Base-by-base conservation (phyloP, 2,888 invertebrate genomes). In the Habroteleia sp. region DNA sequence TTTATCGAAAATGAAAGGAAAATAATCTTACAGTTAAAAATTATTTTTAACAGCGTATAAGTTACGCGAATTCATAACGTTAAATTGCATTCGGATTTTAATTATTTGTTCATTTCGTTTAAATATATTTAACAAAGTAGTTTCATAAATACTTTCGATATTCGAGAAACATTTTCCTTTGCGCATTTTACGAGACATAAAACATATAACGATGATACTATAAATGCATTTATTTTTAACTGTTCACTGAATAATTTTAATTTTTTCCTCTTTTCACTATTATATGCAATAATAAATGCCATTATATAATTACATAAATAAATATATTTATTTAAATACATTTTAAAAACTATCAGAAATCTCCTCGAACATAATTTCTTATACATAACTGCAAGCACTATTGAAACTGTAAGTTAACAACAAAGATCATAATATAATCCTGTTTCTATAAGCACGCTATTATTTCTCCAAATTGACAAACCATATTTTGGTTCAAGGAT, bases 81-180 rank as follows among this genome's bases (percentile, higher is more conserved):
- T n/a, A n/a, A n/a, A n/a, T n/a, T n/a, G n/a, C n/a, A n/a, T n/a
- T n/a, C n/a, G n/a, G n/a, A n/a, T n/a, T n/a, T n/a, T n/a, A n/a
- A n/a, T n/a, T n/a, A n/a, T n/a, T n/a, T n/a, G n/a, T n/a, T n/a
- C n/a, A n/a, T n/a, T n/a, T n/a, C n/a, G n/a, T n/a, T n/a, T n/a
- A n/a, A n/a, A n/a, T n/a, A n/a, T 44, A 27, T 27, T 44, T 27
- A 3, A 27, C 8, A 44, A 44, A 27, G 14, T 7, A 13, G 14
- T 27, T 3, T 44, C 27, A 14, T 16, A 20, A 46, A 46, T 46
- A 46, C 44, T 14, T 46, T n/a, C 14, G 44, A 44, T 44, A 44
- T 44, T 44, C 27, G 27, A n/a, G 44, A 2, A 44, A 46, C 10
- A 29, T 29, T 10, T 29, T 14, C 16, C 29, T 46, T 29, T 46